Evolutionary conservation across 2,113 vertebrate species (phyloP), one percentile per base, ranked within the genome.

Genomic region (Phrynosoma blainvillii): DNA sequence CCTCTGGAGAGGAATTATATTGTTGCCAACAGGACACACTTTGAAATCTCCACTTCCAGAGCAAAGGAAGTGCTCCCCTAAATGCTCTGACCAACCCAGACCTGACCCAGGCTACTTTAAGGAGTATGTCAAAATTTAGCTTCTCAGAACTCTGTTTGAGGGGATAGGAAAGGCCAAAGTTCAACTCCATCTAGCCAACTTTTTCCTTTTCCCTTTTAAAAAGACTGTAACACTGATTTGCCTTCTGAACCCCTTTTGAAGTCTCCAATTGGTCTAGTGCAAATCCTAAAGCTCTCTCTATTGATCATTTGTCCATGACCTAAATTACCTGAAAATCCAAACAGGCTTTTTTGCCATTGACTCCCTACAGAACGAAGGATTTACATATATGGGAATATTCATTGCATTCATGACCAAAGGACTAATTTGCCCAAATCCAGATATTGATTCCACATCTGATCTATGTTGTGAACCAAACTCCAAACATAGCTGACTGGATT

Each of bases 41-140:
- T 79, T 92, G 82, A 91, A 93, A 90, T 89, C 75, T 76, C 9
- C n/a, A 52, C 25, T 90, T 94, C 87, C 81, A 77, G 21, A 32
- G 78, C 27, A 84, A 86, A 89, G 30, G 75, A 85, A 91, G 82
- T 80, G 12, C 11, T 83, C 88, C 86, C n/a, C 77, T 40, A 70
- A 71, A 90, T 89, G 5, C 9, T 71, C 12, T 84, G 4, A 20
- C 9, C 75, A 66, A 56, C n/a, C 74, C n/a, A 75, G 59, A 93
- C 84, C 8, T 88, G 70, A 89, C 27, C 42, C 83, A 25, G 4
- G 84, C 11, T 87, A 10, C 20, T 36, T 82, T 21, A 77, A 65
- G 84, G 79, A 90, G 80, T 79, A n/a, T 65, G 3, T 66, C 4
- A n/a, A 82, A 71, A 80, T 16, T 70, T 75, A 25, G 5, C 11